A percentile compares a stretch with the other conserved stretches of the same genome.
Evolutionary conservation across 2,888 invertebrate species (phyloP).

Genomic region (Apotomis capreana): DNA sequence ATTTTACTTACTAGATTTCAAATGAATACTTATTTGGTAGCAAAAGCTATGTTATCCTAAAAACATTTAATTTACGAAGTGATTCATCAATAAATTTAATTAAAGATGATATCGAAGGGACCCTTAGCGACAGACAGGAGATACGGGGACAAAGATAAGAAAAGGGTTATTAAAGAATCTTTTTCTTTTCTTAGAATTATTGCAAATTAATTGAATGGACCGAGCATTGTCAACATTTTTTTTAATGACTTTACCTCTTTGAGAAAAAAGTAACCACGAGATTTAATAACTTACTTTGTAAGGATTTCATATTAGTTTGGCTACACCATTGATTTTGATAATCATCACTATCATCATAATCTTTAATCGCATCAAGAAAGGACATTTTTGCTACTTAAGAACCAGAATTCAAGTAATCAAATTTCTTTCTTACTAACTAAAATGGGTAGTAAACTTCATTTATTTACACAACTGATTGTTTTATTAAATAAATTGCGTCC

Average conservation of each 20-base stretch:
- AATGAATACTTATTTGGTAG: neutral
- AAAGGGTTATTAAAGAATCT: constrained; percentile 30
- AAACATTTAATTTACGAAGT: constrained; percentile 11
- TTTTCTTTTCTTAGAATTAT: constrained; percentile 14
- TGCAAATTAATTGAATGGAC: constrained; percentile 18
- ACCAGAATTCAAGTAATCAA: no score
- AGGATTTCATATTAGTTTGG: neutral
- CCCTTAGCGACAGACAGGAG: constrained; percentile 12
- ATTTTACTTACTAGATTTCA: neutral
- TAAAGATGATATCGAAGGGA: constrained; percentile 36
- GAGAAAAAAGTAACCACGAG: neutral
- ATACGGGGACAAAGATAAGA: constrained; percentile 21
- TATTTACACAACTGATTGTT: no score
- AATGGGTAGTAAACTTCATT: no score
- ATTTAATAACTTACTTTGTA: neutral
- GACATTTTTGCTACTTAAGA: no score
- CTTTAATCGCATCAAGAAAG: no score
- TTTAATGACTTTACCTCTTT: neutral
- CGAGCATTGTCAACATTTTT: neutral
- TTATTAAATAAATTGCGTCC: no score
- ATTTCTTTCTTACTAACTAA: no score
- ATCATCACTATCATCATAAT: no score
- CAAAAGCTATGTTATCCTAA: neutral
- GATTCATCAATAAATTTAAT: constrained; percentile 37
- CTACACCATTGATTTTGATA: no score